Percentiles rank a stretch among this genome's conserved stretches.
Evolutionary conservation across 35 echinoderm and acorn worm genomes (phyloP).

Genomic region (Lytechinus variegatus): DNA sequence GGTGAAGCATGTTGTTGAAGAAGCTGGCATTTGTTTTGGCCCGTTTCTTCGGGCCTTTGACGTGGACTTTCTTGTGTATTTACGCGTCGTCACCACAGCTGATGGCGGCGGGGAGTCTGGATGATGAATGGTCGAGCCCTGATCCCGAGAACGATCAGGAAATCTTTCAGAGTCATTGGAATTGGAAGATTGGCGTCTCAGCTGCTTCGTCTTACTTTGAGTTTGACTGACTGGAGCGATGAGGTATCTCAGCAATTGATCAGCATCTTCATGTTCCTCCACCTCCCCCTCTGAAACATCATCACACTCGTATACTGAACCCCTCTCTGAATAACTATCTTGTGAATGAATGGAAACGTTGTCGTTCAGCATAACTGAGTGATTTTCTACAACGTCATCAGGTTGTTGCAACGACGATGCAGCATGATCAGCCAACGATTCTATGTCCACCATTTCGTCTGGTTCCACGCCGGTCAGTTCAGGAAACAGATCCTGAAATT

Average conservation of each 20-base stretch:
- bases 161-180: constrained; percentile 6
- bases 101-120: background rate
- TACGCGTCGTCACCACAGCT: background rate
- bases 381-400: background rate
- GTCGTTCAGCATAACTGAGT: constrained; percentile 2
- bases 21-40: background rate
- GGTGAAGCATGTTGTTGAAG: background rate
- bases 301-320: constrained; percentile 20
- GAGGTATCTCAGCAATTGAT: constrained; percentile 43
- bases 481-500: constrained; percentile 55
- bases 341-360: background rate
- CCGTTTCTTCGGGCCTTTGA: background rate
- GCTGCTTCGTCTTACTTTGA: background rate
- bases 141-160: background rate
- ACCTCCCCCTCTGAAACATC: background rate
- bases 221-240: background rate
- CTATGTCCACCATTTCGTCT: constrained; percentile 47
- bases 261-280: background rate
- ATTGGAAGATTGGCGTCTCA: background rate
- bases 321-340: background rate
- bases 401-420: background rate
- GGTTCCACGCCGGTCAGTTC: constrained; percentile 51
- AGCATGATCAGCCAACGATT: constrained; percentile 29
- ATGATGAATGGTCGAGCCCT: background rate
- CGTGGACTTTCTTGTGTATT: background rate